phyloP scores from a whole-genome alignment of 2,113 vertebrate species.

The Callocephalon fimbriatum region DNA sequence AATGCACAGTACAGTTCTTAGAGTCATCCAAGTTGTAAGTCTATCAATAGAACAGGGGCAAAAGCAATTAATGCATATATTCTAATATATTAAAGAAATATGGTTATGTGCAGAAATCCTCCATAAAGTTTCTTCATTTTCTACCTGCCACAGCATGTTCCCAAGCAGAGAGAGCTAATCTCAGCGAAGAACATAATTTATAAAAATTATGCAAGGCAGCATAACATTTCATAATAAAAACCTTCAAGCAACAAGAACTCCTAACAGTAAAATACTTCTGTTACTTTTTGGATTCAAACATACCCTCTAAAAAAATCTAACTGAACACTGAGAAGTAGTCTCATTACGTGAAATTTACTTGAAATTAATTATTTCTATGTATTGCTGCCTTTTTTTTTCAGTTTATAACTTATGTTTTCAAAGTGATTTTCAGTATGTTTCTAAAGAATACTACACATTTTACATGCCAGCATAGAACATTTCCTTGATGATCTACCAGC shows the following conservation, averaged over 20 bases:
- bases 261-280: neutral
- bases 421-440: neutral
- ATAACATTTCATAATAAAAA: conserved; percentile 25
- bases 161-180: conserved; percentile 37
- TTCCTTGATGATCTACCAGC: neutral
- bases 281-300: neutral
- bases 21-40: conserved; percentile 25
- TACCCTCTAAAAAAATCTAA: neutral
- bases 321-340: neutral
- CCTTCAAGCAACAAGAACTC: conserved; percentile 28
- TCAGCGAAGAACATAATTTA: conserved; percentile 31
- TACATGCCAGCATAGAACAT: neutral
- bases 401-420: neutral
- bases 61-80: conserved; percentile 35
- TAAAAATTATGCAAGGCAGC: conserved; percentile 12
- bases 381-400: neutral
- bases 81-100: conserved; percentile 56
- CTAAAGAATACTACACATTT: neutral
- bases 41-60: conserved; percentile 39
- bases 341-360: neutral
- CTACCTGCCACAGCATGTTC: conserved; percentile 7
- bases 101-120: conserved; percentile 36
- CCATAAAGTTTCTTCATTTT: conserved; percentile 27
- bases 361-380: neutral
- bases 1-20: neutral